Base-by-base conservation (phyloP, 2,797 vertebrate genomes). In the Heterohyrax brucei region DNA sequence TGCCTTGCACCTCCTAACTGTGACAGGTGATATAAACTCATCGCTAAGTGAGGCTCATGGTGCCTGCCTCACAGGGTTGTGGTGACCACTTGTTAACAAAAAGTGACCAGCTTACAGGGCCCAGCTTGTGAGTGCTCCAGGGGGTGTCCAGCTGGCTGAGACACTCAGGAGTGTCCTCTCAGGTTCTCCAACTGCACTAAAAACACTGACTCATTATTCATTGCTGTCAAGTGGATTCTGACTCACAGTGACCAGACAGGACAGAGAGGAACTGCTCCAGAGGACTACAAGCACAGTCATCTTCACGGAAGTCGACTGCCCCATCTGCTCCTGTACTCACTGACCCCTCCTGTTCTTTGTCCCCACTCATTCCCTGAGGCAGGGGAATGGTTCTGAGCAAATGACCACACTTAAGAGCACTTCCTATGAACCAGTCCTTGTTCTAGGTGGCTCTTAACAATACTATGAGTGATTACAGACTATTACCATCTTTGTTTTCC, bases 401-500 rank as follows among this genome's bases (percentile, higher is more conserved):
- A 21, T 7, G 39, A 26, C 81, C 4, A 22, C 0, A 59, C 22
- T 50, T 10, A 21, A 18, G 18, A 87, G 61, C 72, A 56, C 22
- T 61, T 50, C 56, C 44, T 64, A 19, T 1, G 26, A 14, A 75
- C 0, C 0, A 28, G 48, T 66, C 18, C 16, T 68, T 59, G 39
- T 62, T 39, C 5, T 21, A 18, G 61, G 21, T 21, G 72, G 59
- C 81, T 76, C 50, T 1, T 8, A n/a, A 28, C 22, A 28, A 9
- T 30, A 5, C 18, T 2, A 0, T 5, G 22, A 73, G 66, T 39
- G 39, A 46, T 10, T 13, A 12, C 6, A 22, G 0, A 5, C n/a
- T 12, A 78, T 68, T 5, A 33, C 33, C 21, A 44, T 14, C 19
- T 33, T 30, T 30, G 4, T 10, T 26, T 21, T 33, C 14, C 78